Base-by-base conservation (phyloP, 2,888 invertebrate species). In the Zhuqinia jingwanae region DNA sequence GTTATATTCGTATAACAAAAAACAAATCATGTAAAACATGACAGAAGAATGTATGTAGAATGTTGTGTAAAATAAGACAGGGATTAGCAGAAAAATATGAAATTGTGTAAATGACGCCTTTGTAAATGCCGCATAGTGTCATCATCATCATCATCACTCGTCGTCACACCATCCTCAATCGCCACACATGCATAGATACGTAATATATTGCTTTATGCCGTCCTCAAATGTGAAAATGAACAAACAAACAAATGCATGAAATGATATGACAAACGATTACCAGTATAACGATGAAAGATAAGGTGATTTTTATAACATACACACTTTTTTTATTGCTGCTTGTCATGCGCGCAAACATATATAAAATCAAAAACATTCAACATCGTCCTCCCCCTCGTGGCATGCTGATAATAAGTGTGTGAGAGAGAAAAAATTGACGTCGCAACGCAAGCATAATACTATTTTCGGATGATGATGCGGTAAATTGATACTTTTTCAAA, bases 21-120 rank as follows among this genome's bases (percentile, higher is more conserved):
- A 58, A 77, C n/a, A n/a, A n/a, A 77, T n/a, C 20, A 13, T 77
- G 60, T 60, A 22, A 27, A 53, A 82, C 82, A 82, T 73, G 82
- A 82, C 73, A 82, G 27, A 30, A 73, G 60, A 75, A 60, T 82
- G 75, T 36, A 63, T 83, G 83, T 75, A 22, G 15, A 15, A 47
- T n/a, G 25, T 15, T 20, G n/a, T 76, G 68, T 77, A 77, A 77
- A 85, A 85, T 70, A 77, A 84, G 84, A 73, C 58, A n/a, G n/a
- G 73, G 84, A 84, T 84, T 84, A 84, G 10, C 22, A 47, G 68
- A 25, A 81, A n/a, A 36, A 45, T 50, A 25, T 73, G 45, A 75
- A 58, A 58, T n/a, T 22, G 22, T 30, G 22, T 27, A 36, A 27
- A 11, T 56, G 47, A 36, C 30, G 6, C 63, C 70, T 78, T 78